Evolutionary conservation across 2,113 vertebrate species (phyloP).

Genomic region (Apteryx owenii): DNA sequence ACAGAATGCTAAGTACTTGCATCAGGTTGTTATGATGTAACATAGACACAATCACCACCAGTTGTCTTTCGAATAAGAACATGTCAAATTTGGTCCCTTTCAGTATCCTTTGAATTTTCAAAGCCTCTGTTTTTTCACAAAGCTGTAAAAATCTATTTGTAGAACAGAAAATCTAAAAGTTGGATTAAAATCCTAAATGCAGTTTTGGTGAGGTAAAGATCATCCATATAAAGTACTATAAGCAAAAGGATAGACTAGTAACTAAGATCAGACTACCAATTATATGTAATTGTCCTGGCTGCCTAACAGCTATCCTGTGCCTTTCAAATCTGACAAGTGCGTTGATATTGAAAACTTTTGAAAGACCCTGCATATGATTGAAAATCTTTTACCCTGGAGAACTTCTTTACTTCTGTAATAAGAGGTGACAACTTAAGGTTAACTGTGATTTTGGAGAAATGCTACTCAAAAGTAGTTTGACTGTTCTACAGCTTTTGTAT

Average conservation of each 20-base stretch:
- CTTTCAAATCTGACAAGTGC: not conserved
- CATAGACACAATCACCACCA: not conserved
- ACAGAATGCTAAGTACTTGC: not conserved
- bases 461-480: not conserved
- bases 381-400: not conserved
- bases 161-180: not conserved
- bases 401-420: not conserved
- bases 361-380: not conserved
- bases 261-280: not conserved
- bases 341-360: not conserved
- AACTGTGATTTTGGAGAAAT: not conserved
- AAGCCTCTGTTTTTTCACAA: not conserved
- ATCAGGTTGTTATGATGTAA: not conserved
- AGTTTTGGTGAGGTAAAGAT: not conserved
- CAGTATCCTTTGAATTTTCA: not conserved
- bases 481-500: not conserved
- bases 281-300: not conserved
- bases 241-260: not conserved
- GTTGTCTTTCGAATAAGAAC: not conserved
- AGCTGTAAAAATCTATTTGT: not conserved
- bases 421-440: not conserved
- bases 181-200: not conserved
- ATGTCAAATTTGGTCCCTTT: not conserved
- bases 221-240: not conserved
- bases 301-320: not conserved